A percentile compares a stretch with the other conserved stretches of the same genome.
phyloP scores from a whole-genome alignment of 2,113 vertebrate species.

The Sceloporus tristichus region DNA sequence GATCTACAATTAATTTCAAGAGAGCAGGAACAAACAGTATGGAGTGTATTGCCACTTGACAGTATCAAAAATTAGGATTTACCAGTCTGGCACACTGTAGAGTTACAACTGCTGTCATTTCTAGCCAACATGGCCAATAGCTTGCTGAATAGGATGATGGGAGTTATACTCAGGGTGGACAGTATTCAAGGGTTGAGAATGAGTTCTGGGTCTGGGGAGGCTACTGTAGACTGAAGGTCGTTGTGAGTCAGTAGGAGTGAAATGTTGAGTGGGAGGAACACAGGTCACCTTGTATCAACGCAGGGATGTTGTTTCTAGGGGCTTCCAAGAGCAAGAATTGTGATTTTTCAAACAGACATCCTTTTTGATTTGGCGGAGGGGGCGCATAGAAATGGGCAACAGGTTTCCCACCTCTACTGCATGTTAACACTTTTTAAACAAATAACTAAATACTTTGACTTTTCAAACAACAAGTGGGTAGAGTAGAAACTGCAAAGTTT shows the following conservation, averaged over 20 bases:
- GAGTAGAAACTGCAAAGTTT: neutral
- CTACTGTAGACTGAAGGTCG: neutral
- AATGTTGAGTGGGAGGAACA: too few species aligned
- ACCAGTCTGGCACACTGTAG: neutral
- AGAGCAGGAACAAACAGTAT: neutral
- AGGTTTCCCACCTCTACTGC: too few species aligned
- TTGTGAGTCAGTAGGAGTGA: neutral
- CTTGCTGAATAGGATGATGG: neutral
- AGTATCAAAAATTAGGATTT: neutral
- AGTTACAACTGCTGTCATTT: neutral
- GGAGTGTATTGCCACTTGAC: neutral
- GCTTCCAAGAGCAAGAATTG: too few species aligned
- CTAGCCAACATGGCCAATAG: neutral
- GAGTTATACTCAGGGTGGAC: neutral
- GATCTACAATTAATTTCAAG: neutral
- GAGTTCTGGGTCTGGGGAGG: too few species aligned
- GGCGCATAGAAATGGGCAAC: too few species aligned
- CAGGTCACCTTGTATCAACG: too few species aligned
- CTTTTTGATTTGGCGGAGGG: too few species aligned
- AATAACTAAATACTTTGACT: neutral
- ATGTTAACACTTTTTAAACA: neutral
- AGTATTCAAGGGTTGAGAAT: too few species aligned
- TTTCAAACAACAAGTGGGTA: neutral
- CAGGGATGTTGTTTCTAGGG: too few species aligned
- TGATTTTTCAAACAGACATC: too few species aligned